Conservation (phyloP, 2,113 vertebrate species). For the Fulmarus glacialis region DNA sequence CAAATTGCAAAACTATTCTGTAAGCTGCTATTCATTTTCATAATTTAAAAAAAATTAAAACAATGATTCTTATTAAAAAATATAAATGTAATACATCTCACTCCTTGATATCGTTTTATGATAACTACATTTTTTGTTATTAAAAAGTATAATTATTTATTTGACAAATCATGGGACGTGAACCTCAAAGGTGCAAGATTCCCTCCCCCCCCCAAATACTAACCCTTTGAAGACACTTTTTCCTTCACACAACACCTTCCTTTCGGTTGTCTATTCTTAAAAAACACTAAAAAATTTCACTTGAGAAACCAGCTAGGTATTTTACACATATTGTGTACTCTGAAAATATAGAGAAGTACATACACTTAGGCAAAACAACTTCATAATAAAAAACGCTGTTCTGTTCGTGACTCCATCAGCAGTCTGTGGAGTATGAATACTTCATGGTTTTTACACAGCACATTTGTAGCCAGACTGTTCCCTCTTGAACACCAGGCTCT, state of each 20-base stretch:
- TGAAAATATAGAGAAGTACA: background rate
- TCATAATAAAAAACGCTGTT: background rate
- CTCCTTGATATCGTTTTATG: background rate
- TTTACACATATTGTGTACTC: background rate
- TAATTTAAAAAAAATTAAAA: background rate
- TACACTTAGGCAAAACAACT: background rate
- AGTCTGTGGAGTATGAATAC: background rate
- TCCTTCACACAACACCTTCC: background rate
- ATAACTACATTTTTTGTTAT: background rate
- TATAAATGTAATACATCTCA: background rate
- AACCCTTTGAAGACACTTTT: background rate
- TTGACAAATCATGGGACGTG: background rate
- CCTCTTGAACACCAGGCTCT: background rate
- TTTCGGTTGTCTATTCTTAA: background rate
- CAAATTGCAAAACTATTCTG: background rate
- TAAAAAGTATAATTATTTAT: background rate
- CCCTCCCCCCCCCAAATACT: background rate
- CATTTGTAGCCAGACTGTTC: background rate
- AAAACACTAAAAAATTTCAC: background rate
- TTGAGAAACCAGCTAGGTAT: background rate
- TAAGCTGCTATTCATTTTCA: background rate
- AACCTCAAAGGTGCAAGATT: background rate
- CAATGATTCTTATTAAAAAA: background rate
- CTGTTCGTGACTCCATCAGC: fast-evolving
- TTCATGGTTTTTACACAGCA: background rate